These are phyloP conservation scores for Cricetomys ansorgei DNA, from an alignment of 2,113 vertebrate genomes.

Conservation along the genomic window DNA sequence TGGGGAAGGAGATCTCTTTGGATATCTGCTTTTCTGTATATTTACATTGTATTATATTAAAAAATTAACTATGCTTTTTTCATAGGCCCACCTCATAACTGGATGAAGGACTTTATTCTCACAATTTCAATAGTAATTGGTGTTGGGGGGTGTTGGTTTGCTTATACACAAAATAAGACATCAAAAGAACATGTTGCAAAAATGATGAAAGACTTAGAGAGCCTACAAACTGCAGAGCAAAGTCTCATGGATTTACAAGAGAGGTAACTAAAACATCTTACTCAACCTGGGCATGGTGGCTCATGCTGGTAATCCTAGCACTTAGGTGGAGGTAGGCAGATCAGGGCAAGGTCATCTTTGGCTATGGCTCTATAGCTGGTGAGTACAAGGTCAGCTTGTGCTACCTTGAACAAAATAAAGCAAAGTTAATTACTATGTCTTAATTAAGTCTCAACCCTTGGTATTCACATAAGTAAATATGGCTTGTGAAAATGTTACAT, in stretches of 20 bases:
- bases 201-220: constrained; percentile 99
- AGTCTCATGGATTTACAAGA: constrained; percentile 96
- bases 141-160: constrained; percentile 99
- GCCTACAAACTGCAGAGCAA: constrained; percentile 96
- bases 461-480: neutral
- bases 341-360: neutral
- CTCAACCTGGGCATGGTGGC: neutral
- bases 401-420: neutral
- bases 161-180: constrained; percentile 97
- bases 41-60: neutral
- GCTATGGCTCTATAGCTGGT: neutral
- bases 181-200: constrained; percentile 97
- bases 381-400: neutral
- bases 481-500: neutral
- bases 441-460: neutral
- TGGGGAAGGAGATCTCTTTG: constrained; percentile 10
- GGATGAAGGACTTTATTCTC: constrained; percentile 98
- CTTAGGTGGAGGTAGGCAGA: neutral
- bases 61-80: constrained; percentile 66
- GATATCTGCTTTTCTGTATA: constrained; percentile 3
- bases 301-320: neutral
- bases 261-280: constrained; percentile 88
- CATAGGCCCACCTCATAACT: constrained; percentile 96
- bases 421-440: neutral
- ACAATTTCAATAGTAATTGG: constrained; percentile 98